A percentile compares a stretch with the other conserved stretches of the same genome.
phyloP scores from a whole-genome alignment of 1,140 invertebrate species.

The Chrysopa pallens region DNA sequence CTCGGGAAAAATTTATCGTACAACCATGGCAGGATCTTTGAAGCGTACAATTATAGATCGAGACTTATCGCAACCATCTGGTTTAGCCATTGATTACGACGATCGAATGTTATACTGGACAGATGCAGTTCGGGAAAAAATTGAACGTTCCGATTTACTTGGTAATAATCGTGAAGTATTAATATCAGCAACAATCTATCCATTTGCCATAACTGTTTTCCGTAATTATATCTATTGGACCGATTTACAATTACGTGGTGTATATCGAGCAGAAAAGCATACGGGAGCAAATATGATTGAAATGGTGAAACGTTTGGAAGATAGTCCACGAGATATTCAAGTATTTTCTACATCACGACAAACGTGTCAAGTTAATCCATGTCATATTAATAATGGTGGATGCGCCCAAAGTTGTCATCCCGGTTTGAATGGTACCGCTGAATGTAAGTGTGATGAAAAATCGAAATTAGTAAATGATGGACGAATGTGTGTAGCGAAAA shows the following conservation, averaged over 20 bases:
- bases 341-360: conserved; percentile 69
- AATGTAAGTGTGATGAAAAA: conserved; percentile 74
- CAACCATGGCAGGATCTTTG: conserved; percentile 91
- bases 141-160: conserved; percentile 81
- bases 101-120: conserved; percentile 95
- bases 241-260: conserved; percentile 81
- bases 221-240: conserved; percentile 95
- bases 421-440: conserved; percentile 58
- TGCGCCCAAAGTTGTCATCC: conserved; percentile 92
- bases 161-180: conserved; percentile 61
- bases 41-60: conserved; percentile 78
- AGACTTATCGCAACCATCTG: conserved; percentile 87
- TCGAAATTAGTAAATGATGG: conserved; percentile 83
- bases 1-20: conserved; percentile 82
- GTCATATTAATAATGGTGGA: conserved; percentile 84
- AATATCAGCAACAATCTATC: conserved; percentile 83
- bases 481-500: conserved; percentile 75
- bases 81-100: conserved; percentile 90
- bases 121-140: conserved; percentile 91
- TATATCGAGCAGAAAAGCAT: conserved; percentile 92
- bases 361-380: conserved; percentile 67
- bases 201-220: conserved; percentile 86
- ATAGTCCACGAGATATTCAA: conserved; percentile 80
- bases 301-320: conserved; percentile 80
- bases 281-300: conserved; percentile 89